Evolutionary conservation across 2,888 invertebrate species (phyloP).

Genomic region (Cerastoderma edule): DNA sequence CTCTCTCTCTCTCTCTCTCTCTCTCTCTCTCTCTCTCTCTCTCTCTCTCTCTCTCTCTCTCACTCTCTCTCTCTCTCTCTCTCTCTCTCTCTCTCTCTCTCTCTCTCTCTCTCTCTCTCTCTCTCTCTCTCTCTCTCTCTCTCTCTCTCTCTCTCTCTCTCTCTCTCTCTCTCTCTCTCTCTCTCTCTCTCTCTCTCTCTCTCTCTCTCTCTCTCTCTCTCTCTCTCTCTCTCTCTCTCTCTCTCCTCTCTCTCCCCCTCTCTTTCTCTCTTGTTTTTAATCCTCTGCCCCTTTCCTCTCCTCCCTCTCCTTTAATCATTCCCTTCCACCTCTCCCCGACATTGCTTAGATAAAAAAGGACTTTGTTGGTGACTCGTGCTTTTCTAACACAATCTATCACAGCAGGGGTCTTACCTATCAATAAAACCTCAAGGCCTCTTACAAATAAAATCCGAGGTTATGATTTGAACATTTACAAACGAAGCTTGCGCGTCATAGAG

Average conservation of each 20-base stretch:
- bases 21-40: conserved; percentile 5
- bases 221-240: background rate
- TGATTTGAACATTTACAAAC: too few relatives aligned
- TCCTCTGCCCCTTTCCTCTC: too few relatives aligned
- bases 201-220: background rate
- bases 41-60: background rate
- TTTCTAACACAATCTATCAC: too few relatives aligned
- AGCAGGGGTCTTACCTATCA: too few relatives aligned
- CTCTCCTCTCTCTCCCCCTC: background rate
- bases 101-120: conserved; percentile 1
- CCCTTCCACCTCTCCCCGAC: too few relatives aligned
- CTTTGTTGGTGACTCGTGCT: too few relatives aligned
- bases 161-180: background rate
- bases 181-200: background rate
- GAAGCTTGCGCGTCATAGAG: too few relatives aligned
- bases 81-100: background rate
- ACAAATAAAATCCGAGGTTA: too few relatives aligned
- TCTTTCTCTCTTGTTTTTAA: too few relatives aligned
- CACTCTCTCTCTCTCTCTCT: conserved; percentile 1
- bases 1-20: background rate
- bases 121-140: background rate
- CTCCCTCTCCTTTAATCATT: too few relatives aligned
- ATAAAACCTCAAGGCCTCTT: too few relatives aligned
- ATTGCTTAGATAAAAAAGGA: too few relatives aligned
- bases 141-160: conserved; percentile 1